phyloP scores from a whole-genome alignment of 2,888 invertebrate species.

The Drosophila incognita region DNA sequence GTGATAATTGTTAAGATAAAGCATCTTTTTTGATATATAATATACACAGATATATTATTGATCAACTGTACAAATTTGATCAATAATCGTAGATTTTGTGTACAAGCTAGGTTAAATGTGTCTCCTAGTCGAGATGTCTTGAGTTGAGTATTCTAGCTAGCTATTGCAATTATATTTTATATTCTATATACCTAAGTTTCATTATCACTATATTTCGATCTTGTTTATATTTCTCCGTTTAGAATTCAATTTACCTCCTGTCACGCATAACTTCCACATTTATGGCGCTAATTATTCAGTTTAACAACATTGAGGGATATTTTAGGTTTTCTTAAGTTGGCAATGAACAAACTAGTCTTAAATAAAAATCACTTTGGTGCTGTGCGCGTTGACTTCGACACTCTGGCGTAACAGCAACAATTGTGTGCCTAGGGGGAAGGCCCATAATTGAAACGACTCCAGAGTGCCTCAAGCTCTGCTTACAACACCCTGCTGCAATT shows the following conservation, averaged over 20 bases:
- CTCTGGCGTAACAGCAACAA: conserved; percentile 18
- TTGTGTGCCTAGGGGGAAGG: conserved; percentile 14
- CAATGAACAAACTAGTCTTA: not conserved
- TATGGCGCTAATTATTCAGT: not conserved
- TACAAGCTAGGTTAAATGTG: too few species aligned
- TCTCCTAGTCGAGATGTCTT: not conserved
- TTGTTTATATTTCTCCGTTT: not conserved
- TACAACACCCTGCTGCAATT: conserved; percentile 75
- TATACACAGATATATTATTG: not conserved
- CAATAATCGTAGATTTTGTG: not conserved
- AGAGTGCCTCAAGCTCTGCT: conserved; percentile 46
- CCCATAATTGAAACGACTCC: conserved; percentile 54
- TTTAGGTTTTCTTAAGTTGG: not conserved
- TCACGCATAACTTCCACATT: not conserved
- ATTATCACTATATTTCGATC: not conserved
- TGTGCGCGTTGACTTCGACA: conserved; percentile 25
- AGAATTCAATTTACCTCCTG: not conserved
- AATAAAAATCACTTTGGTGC: not conserved
- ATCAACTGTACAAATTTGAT: not conserved
- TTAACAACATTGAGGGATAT: not conserved
- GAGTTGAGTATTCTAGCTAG: not conserved
- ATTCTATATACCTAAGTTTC: not conserved
- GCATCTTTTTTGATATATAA: fast-evolving
- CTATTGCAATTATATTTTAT: not conserved
- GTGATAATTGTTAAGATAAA: too few species aligned